Conservation (phyloP, 2,797 vertebrate genomes). For the Acrossocheilus fasciatus region DNA sequence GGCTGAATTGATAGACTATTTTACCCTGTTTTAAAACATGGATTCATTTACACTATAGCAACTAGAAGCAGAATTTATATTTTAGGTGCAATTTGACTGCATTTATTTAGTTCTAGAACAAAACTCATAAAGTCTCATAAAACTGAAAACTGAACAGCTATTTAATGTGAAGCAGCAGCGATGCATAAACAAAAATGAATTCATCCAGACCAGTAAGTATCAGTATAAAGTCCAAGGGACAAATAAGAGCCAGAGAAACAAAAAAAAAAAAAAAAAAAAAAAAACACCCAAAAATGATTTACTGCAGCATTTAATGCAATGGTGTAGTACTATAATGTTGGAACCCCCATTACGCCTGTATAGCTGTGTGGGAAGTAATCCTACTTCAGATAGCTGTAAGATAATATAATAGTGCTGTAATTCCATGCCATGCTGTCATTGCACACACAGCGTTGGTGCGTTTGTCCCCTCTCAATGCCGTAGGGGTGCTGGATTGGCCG, state of each 20-base stretch:
- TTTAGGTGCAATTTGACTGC: background rate
- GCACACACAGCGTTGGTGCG: conserved; percentile 42
- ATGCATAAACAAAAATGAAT: background rate
- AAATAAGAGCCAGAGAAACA: background rate
- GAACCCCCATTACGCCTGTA: background rate
- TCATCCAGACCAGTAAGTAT: background rate
- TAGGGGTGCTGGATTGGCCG: conserved; percentile 95
- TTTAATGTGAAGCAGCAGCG: background rate
- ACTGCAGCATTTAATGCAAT: background rate
- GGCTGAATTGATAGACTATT: background rate
- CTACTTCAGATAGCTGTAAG: conserved; percentile 4
- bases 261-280: too few species aligned
- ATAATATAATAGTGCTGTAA: conserved; percentile 37
- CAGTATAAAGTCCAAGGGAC: background rate
- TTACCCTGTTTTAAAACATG: background rate
- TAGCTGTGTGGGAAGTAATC: conserved; percentile 40
- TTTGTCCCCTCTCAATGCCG: conserved; percentile 49
- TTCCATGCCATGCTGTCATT: conserved; percentile 42
- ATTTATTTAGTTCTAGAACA: background rate
- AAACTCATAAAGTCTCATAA: background rate
- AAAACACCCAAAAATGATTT: background rate
- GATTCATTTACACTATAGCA: background rate
- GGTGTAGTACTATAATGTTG: background rate
- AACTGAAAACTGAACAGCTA: background rate
- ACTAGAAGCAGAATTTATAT: background rate